Evolutionary conservation across 2,113 vertebrate species (phyloP).

Genomic region (Daboia siamensis): DNA sequence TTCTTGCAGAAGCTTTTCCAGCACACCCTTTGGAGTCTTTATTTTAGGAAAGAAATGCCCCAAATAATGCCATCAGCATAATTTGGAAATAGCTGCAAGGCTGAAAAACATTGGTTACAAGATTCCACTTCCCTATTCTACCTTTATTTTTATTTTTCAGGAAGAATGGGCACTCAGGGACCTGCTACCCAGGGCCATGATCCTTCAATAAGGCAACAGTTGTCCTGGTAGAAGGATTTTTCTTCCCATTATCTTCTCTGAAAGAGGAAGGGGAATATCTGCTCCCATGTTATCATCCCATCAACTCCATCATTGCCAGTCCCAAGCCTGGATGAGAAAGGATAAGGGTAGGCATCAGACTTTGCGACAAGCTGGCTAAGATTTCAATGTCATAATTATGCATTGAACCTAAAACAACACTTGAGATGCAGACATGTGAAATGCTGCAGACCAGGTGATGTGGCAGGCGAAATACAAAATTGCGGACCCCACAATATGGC

Average conservation of each 20-base stretch:
- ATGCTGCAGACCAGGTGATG: background rate
- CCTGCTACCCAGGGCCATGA: background rate
- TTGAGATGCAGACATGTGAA: background rate
- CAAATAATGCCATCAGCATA: background rate
- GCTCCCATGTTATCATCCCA: background rate
- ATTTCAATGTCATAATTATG: background rate
- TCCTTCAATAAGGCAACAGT: background rate
- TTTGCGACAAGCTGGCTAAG: background rate
- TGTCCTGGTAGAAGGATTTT: too few relatives aligned
- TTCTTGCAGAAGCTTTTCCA: background rate
- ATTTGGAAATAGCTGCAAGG: background rate
- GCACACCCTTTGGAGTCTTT: background rate
- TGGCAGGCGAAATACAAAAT: background rate
- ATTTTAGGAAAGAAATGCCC: background rate
- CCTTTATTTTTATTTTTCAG: constrained; percentile 5
- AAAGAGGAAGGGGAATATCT: background rate
- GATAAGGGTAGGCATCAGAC: background rate
- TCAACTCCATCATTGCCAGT: background rate
- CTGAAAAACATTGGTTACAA: background rate
- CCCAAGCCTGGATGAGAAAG: background rate
- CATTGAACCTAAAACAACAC: background rate
- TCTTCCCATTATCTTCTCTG: background rate
- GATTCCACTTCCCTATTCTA: background rate
- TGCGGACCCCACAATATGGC: background rate
- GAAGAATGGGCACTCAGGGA: background rate